Evolutionary conservation across 2,888 invertebrate genomes (phyloP).

Genomic region (Phalangium opilio): DNA sequence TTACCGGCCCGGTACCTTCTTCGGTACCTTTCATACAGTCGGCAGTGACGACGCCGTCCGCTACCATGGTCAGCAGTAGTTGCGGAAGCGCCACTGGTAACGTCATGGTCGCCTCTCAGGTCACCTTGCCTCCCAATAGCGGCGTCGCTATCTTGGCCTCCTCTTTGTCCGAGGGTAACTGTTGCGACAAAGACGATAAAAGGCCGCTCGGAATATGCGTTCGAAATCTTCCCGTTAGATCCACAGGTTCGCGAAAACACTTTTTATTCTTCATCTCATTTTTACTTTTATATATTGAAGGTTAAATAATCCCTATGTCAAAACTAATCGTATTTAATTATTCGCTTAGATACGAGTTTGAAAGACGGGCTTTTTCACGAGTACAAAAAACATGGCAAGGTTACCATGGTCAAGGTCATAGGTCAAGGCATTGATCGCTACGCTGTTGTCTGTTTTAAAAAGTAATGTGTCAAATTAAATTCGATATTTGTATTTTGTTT

Average conservation of each 20-base stretch:
- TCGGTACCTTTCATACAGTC: conserved; percentile 10
- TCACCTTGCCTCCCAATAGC: conserved; percentile 8
- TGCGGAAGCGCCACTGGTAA: neutral
- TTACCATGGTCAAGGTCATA: conserved; percentile 84
- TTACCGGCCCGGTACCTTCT: conserved; percentile 24
- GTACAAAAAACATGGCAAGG: conserved; percentile 96
- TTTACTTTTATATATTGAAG: neutral
- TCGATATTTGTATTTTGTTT: too few relatives aligned
- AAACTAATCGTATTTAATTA: too few relatives aligned
- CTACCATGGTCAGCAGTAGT: conserved; percentile 6
- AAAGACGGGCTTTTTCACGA: conserved; percentile 97
- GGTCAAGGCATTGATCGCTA: conserved; percentile 81
- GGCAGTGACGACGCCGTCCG: conserved; percentile 11
- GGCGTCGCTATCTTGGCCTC: neutral
- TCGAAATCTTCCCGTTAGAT: conserved; percentile 71
- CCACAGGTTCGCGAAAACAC: conserved; percentile 36
- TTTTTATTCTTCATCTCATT: neutral
- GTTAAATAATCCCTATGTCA: too few relatives aligned
- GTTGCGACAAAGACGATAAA: conserved; percentile 47
- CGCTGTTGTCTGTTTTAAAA: conserved; percentile 90
- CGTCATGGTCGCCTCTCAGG: conserved; percentile 4
- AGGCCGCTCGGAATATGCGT: conserved; percentile 79
- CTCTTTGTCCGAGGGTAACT: neutral
- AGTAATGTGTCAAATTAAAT: too few relatives aligned
- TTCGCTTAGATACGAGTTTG: conserved; percentile 62